Evolutionary conservation across 2,797 vertebrate species (phyloP).

Genomic region (Acipenser oxyrinchus): DNA sequence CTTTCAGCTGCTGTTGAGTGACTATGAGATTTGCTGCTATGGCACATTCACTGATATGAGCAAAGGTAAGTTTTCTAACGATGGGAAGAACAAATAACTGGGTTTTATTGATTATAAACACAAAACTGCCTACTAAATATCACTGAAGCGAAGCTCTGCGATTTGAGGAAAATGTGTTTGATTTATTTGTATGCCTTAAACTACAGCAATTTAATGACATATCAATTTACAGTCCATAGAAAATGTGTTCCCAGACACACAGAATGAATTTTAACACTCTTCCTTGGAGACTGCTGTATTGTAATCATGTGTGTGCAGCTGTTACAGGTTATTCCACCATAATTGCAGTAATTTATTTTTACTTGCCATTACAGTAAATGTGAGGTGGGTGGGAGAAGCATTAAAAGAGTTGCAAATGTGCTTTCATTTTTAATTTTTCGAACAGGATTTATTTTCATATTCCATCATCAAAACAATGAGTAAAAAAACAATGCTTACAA

Average conservation of each 20-base stretch:
- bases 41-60: conserved; percentile 80
- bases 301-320: background rate
- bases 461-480: no score
- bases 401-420: no score
- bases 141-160: no score
- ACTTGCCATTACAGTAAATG: no score
- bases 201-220: background rate
- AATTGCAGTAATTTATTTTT: background rate
- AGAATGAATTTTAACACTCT: background rate
- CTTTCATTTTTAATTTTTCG: no score
- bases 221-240: background rate
- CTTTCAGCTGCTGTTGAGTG: conserved; percentile 69
- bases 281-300: background rate
- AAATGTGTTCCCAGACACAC: background rate
- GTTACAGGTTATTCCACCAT: background rate
- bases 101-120: background rate
- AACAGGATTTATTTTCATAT: no score
- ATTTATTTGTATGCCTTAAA: background rate
- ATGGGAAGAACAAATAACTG: no score
- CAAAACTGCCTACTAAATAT: background rate
- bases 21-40: conserved; percentile 72
- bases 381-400: no score
- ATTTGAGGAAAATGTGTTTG: background rate
- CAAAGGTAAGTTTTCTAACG: conserved; percentile 55
- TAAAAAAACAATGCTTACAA: no score